These are phyloP conservation scores for Acleris cristana DNA, from an alignment of 2,888 invertebrate genomes.

Conservation along the genomic window DNA sequence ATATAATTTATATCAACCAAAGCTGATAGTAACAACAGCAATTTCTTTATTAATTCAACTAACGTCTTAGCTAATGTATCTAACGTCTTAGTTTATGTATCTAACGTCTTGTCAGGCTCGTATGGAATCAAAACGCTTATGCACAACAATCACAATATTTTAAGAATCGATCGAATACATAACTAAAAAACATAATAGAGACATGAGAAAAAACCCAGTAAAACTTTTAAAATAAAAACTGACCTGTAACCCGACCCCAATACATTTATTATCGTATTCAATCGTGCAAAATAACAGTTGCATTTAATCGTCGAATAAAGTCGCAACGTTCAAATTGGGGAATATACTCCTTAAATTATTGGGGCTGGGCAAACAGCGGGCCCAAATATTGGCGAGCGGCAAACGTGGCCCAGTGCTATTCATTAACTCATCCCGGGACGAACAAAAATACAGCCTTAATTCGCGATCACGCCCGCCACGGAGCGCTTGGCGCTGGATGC, in stretches of 20 bases:
- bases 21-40: no score
- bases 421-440: constrained; percentile 59
- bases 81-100: no score
- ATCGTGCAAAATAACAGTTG: constrained; percentile 46
- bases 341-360: constrained; percentile 69
- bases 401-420: constrained; percentile 56
- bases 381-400: constrained; percentile 56
- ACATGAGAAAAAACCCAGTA: background rate
- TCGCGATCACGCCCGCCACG: constrained; percentile 45
- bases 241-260: constrained; percentile 9
- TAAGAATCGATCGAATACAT: no score
- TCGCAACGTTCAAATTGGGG: constrained; percentile 57
- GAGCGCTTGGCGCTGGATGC: constrained; percentile 22
- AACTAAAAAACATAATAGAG: no score
- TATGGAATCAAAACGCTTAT: no score
- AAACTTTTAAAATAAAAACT: constrained; percentile 9
- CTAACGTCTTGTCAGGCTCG: no score
- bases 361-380: constrained; percentile 58
- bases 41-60: no score
- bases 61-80: no score
- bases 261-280: constrained; percentile 37
- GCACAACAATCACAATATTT: no score
- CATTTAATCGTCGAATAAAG: constrained; percentile 56
- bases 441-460: constrained; percentile 59
- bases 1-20: no score